A percentile compares a stretch with the other conserved stretches of the same genome.
phyloP scores from a whole-genome alignment of 1,140 invertebrate genomes.

The Coelopa frigida region DNA sequence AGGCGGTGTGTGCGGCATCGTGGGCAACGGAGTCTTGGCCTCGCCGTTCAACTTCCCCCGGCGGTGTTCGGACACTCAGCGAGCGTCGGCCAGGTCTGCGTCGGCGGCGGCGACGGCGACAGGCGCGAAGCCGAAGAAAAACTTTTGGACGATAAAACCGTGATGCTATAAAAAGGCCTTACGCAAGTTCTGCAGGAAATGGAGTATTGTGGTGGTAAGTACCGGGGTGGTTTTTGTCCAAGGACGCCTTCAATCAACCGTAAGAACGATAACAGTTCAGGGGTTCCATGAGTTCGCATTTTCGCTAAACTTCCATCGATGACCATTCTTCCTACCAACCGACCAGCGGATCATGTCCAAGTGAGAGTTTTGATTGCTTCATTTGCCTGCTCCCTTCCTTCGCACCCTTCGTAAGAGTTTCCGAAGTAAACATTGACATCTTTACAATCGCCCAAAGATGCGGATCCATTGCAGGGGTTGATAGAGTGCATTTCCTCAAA shows the following conservation, averaged over 20 bases:
- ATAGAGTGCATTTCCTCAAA: too few relatives aligned
- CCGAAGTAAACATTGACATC: too few relatives aligned
- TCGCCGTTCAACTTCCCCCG: slow-evolving; percentile 35
- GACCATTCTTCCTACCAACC: too few relatives aligned
- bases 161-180: slow-evolving; percentile 40
- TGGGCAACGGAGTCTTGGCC: slow-evolving; percentile 1
- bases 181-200: slow-evolving; percentile 39
- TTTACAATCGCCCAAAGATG: too few relatives aligned
- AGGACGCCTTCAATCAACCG: background rate
- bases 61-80: slow-evolving; percentile 33
- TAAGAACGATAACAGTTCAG: too few relatives aligned
- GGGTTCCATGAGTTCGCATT: too few relatives aligned
- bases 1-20: slow-evolving; percentile 4
- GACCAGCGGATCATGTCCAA: background rate
- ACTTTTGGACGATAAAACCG: slow-evolving; percentile 43
- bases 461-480: too few relatives aligned
- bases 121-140: slow-evolving; percentile 40
- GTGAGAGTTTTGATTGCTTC: background rate
- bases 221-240: background rate
- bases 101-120: slow-evolving; percentile 22
- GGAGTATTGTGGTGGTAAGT: slow-evolving; percentile 43
- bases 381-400: too few relatives aligned
- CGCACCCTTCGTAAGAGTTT: too few relatives aligned
- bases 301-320: background rate
- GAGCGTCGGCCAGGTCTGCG: slow-evolving; percentile 26